These are phyloP conservation scores for Adelphocoris suturalis DNA, from an alignment of 2,888 invertebrate genomes.

Conservation along the genomic window DNA sequence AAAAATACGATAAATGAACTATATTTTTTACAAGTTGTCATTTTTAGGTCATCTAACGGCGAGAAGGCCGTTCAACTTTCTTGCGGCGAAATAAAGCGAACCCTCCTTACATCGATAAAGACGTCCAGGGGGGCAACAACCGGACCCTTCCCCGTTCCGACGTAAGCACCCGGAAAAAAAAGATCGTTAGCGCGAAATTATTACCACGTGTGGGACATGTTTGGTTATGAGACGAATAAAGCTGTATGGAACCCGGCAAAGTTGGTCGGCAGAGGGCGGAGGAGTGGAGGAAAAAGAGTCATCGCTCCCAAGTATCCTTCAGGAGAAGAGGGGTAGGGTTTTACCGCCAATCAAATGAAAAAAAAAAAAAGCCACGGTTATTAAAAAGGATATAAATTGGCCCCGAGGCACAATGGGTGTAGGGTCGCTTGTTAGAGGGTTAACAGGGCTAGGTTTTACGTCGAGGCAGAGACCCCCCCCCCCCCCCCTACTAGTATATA, in stretches of 20 bases:
- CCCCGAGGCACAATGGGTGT: constrained; percentile 58
- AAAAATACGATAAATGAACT: too few species aligned
- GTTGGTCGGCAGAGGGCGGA: not conserved
- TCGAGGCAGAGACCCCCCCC: not conserved
- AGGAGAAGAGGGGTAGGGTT: not conserved
- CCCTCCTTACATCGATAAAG: constrained; percentile 3
- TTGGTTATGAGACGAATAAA: constrained; percentile 39
- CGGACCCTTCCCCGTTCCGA: not conserved
- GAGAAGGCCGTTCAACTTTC: not conserved
- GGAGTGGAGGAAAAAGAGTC: not conserved
- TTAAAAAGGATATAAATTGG: constrained; percentile 64
- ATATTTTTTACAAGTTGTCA: too few species aligned
- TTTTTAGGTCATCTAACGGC: not conserved
- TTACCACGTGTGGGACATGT: constrained; percentile 16
- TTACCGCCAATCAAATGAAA: constrained; percentile 59
- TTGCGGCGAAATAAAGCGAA: not conserved
- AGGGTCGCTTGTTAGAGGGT: constrained; percentile 57
- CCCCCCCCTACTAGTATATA: too few species aligned
- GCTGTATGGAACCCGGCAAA: not conserved
- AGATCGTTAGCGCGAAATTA: not conserved
- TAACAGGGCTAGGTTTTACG: constrained; percentile 49
- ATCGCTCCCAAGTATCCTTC: not conserved
- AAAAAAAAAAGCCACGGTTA: constrained; percentile 37
- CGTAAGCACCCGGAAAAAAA: not conserved
- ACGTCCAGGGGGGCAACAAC: not conserved